Evolutionary conservation across 2,888 invertebrate genomes (phyloP), one percentile per base, ranked within the genome.

Genomic region (Cataglyphis cursor): DNA sequence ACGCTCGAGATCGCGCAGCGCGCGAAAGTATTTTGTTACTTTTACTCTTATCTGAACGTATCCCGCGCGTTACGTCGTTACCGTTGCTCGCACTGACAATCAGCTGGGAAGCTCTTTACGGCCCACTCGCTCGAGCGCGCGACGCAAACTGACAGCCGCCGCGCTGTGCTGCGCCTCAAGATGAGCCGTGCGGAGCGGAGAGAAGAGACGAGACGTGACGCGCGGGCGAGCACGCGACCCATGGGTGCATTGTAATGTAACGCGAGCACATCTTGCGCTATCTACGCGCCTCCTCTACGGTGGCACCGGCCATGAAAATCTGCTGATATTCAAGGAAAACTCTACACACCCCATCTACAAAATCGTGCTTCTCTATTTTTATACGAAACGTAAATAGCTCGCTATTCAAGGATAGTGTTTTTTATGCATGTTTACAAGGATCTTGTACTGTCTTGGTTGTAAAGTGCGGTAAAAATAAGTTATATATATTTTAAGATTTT

Each of bases 101-200:
- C 41, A 35, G 15, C 38, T 57, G 44, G 8, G 9, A n/a, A 12
- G 28, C 62, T 28, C 6, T 41, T 57, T 66, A 59, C 64, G 24
- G 64, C 82, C 64, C 78, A 87, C 89, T 85, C 90, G 90, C 81
- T 85, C 88, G 88, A 90, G 90, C 90, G 90, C 88, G 66, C 88
- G 81, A 81, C 85, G 86, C 81, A 5, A 76, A 83, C 83, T 81
- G 80, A 83, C 83, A 89, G 85, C 83, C 86, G 82, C 83, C 75
- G 31, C 57, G 70, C 35, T 21, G 72, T 18, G 41, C 24, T 21
- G 54, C 18, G 41, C 24, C 44, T 15, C 44, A 61, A 44, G 75
- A 75, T 35, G 8, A 35, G 74, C 18, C 21, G 73, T 10, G 59
- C n/a, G 54, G 15, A 44, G 65, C 57, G 78, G 21, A 21, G 54